Conservation (phyloP, 2,888 invertebrate species). For the Nebria salina region DNA sequence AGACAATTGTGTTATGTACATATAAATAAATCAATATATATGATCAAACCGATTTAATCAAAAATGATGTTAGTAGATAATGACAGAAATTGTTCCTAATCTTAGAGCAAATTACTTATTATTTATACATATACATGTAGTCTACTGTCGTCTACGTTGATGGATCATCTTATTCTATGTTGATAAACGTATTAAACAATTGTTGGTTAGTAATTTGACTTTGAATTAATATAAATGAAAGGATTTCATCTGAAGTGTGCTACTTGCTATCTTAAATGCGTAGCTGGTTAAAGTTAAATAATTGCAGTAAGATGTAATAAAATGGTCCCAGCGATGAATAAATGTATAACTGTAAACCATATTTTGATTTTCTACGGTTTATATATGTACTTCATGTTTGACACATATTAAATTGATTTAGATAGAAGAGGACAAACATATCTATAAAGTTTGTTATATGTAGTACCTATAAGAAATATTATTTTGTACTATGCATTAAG, state of each 20-base stretch:
- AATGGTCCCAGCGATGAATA: neutral
- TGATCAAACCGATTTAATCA: no score
- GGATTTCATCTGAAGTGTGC: no score
- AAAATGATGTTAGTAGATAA: no score
- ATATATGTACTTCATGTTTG: neutral
- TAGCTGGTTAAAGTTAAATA: no score
- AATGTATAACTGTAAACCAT: neutral
- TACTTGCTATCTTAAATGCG: no score
- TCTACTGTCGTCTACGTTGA: neutral
- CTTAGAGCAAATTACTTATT: neutral
- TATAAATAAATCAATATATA: neutral
- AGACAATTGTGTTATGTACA: neutral
- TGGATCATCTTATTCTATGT: neutral
- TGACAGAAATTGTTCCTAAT: neutral
- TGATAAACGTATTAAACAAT: no score
- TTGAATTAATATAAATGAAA: no score
- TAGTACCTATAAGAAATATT: neutral
- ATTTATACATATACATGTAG: neutral
- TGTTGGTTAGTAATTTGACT: no score
- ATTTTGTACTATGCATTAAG: neutral
- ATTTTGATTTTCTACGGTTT: neutral
- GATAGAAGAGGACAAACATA: slow-evolving; percentile 7
- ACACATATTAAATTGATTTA: slow-evolving; percentile 1
- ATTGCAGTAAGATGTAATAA: no score
- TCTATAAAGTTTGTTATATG: slow-evolving; percentile 1